Base-by-base conservation (phyloP, 2,797 vertebrate species). In the Galago senegalensis region DNA sequence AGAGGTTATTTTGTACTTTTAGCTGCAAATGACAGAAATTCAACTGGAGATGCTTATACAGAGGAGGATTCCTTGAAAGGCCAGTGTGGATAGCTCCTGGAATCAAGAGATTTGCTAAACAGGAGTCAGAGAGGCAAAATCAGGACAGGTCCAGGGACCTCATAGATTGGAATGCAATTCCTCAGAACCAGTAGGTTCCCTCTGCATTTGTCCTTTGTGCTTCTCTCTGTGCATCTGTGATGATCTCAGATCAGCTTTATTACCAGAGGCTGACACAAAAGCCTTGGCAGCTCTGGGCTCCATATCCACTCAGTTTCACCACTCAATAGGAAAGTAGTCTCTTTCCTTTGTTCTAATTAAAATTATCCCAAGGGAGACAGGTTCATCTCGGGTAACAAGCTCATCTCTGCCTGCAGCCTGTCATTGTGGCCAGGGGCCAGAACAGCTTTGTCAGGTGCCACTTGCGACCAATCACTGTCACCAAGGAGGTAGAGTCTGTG, bases 331-430 rank as follows among this genome's bases (percentile, higher is more conserved):
- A 73, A 89, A 89, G 12, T 37, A 23, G 3, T 7, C 31, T 87
- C 16, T 92, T 89, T 87, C 70, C 83, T 93, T 79, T 85, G 58
- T 79, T 93, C 40, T 63, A 86, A 89, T 88, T 83, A 82, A 91
- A 96, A 94, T 93, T 80, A 81, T 86, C 43, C 31, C 56, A 34
- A 27, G 70, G 53, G 82, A 67, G 0, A 5, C 3, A 29, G 34
- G 56, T 40, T 70, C 34, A 3, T 63, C 86, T 75, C 81, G 75
- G 61, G 87, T 91, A 86, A 87, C 43, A 70, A 87, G 31, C 34
- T 87, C 63, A 63, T 94, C 65, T 80, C 49, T 14, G 12, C 46
- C 49, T 6, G 6, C 67, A 81, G 83, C 31, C 83, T 43, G 60
- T 53, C 73, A 72, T 53, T 81, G 61, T 85, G 61, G n/a, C 79